Conservation (phyloP, 2,888 invertebrate species). For the Oegoconia quadripuncta region DNA sequence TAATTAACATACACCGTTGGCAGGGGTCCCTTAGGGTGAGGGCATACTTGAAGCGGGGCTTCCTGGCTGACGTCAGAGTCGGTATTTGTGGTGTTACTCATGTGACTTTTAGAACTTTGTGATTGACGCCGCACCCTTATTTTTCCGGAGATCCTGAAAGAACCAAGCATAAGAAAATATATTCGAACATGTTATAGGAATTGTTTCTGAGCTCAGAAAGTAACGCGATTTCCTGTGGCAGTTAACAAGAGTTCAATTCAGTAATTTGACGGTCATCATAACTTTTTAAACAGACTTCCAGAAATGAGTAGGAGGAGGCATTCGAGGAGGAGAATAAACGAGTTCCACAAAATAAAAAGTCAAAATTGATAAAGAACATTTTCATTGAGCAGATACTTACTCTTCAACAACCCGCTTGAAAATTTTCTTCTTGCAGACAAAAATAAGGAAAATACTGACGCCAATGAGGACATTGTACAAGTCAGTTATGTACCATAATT, state of each 20-base stretch:
- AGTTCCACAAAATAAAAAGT: too few relatives aligned
- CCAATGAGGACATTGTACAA: slow-evolving; percentile 60
- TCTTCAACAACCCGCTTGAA: slow-evolving; percentile 38
- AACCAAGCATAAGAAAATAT: too few relatives aligned
- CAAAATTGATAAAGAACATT: too few relatives aligned
- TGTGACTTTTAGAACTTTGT: slow-evolving; percentile 26
- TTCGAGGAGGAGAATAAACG: too few relatives aligned
- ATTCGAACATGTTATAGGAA: too few relatives aligned
- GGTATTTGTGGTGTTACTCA: slow-evolving; percentile 23
- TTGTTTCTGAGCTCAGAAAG: too few relatives aligned
- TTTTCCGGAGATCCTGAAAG: background rate
- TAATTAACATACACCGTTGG: too few relatives aligned
- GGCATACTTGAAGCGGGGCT: slow-evolving; percentile 31
- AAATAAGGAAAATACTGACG: slow-evolving; percentile 57
- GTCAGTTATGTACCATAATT: slow-evolving; percentile 48
- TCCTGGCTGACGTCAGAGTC: slow-evolving; percentile 33
- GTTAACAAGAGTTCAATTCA: too few relatives aligned
- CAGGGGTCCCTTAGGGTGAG: slow-evolving; percentile 36
- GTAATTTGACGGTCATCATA: too few relatives aligned
- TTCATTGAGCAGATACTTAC: slow-evolving; percentile 29
- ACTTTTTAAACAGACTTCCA: too few relatives aligned
- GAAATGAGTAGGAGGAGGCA: too few relatives aligned
- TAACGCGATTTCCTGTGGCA: too few relatives aligned
- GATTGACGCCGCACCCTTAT: background rate
- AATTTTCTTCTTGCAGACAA: slow-evolving; percentile 59